Percentiles rank a stretch among this genome's conserved stretches.
Evolutionary conservation across 2,888 invertebrate genomes (phyloP).

Genomic region (Boloria selene): DNA sequence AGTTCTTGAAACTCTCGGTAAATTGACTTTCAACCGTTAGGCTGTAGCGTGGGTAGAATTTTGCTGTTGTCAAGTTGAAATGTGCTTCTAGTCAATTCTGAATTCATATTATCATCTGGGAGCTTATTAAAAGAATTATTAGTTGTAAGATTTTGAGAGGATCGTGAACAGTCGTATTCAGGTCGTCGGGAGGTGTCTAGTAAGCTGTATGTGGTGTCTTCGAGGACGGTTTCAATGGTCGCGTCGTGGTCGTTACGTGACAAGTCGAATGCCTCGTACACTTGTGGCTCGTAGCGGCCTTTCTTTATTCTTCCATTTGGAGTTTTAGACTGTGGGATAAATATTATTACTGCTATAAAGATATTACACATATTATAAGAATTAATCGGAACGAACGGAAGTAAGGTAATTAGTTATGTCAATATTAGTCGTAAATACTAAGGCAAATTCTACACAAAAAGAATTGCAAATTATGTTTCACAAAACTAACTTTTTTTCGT

Average conservation of each 20-base stretch:
- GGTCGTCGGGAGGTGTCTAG: constrained; percentile 64
- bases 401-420: no score
- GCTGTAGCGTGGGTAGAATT: constrained; percentile 71
- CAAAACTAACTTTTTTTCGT: no score
- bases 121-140: constrained; percentile 63
- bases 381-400: neutral
- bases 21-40: constrained; percentile 67
- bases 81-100: constrained; percentile 59
- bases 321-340: constrained; percentile 58
- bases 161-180: constrained; percentile 46
- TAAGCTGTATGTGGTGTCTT: constrained; percentile 51
- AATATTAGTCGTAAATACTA: no score
- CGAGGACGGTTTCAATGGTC: constrained; percentile 60
- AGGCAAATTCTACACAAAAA: no score
- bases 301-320: constrained; percentile 68
- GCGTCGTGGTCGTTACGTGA: constrained; percentile 62
- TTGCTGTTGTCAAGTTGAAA: constrained; percentile 66
- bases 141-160: constrained; percentile 42
- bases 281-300: constrained; percentile 54
- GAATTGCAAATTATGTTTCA: no score
- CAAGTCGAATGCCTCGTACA: constrained; percentile 57
- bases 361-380: neutral
- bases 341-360: constrained; percentile 33
- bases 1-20: constrained; percentile 49
- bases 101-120: constrained; percentile 78